Conservation (phyloP, 2,113 vertebrate species). For the Promerops cafer region DNA sequence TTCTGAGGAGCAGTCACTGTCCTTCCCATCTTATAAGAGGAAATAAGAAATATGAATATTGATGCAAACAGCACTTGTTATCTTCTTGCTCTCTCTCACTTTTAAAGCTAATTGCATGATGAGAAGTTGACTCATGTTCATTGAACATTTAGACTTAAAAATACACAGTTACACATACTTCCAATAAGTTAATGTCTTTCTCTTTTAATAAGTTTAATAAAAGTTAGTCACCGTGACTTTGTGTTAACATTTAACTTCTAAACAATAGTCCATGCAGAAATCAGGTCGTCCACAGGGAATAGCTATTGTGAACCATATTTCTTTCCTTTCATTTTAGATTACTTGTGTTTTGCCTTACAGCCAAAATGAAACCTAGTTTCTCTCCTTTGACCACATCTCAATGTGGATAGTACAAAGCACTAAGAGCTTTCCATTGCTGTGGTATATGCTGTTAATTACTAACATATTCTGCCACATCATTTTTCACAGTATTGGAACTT, state of each 20-base stretch:
- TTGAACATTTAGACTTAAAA: neutral
- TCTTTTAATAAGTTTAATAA: neutral
- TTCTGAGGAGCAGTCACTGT: neutral
- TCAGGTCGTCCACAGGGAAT: neutral
- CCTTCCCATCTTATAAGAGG: neutral
- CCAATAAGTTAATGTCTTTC: neutral
- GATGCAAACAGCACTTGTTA: neutral
- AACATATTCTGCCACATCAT: conserved; percentile 52
- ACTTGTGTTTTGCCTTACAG: conserved; percentile 56
- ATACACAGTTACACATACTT: neutral
- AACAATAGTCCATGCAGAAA: neutral
- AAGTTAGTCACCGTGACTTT: neutral
- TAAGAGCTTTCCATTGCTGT: conserved; percentile 43
- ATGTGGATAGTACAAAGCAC: conserved; percentile 26
- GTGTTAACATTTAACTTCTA: neutral
- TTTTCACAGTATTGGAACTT: conserved; percentile 45
- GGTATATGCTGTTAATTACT: conserved; percentile 54
- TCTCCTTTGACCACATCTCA: conserved; percentile 53
- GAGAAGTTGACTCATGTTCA: neutral
- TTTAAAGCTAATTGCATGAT: neutral
- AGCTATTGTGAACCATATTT: neutral
- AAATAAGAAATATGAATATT: neutral
- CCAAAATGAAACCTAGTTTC: conserved; percentile 58
- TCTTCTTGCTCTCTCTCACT: neutral
- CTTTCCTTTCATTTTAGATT: conserved; percentile 37